Base-by-base conservation (phyloP, 1,140 invertebrate genomes). In the Trypoxylus dichotomus region DNA sequence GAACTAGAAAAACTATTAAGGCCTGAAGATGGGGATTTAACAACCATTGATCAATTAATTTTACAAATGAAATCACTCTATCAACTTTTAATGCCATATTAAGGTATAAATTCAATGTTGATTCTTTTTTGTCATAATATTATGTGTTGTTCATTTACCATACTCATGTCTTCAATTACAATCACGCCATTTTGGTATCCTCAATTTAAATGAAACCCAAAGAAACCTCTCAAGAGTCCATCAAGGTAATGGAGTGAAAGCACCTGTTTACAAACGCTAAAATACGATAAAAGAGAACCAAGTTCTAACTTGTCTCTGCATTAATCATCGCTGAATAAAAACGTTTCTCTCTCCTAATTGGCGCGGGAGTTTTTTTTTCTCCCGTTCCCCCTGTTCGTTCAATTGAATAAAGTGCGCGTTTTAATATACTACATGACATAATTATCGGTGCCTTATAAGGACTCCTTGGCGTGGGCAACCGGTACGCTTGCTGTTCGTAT, bases 371-470 rank as follows among this genome's bases (percentile, higher is more conserved):
- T 68, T 21, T 68, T 54, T 54, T 54, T 32, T 2, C 21, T 5
- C 24, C 8, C 60, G 60, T 68, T 68, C 60, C 21, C n/a, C 27
- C 60, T 13, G 27, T 27, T 25, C 60, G 27, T 68, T 68, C 60
- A 68, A 29, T 68, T 68, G 60, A 68, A 68, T 68, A 24, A 68
- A 15, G 60, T 68, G 11, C 60, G 60, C 60, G 60, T 68, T 68
- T 68, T 68, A 68, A 68, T 68, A 68, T 68, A 68, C 60, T 68
- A 27, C 60, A 68, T 68, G 60, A 68, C 60, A 68, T 68, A 68
- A 68, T 68, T 68, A 68, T 68, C 21, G 60, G 24, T 13, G 13
- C 60, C 60, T 11, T 68, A 68, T 27, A 68, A 68, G 60, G 60
- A 29, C 27, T 68, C 47, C 60, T 24, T 11, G 24, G 60, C 60